phyloP scores from a whole-genome alignment of 2,113 vertebrate genomes.

The Lagopus leucura region DNA sequence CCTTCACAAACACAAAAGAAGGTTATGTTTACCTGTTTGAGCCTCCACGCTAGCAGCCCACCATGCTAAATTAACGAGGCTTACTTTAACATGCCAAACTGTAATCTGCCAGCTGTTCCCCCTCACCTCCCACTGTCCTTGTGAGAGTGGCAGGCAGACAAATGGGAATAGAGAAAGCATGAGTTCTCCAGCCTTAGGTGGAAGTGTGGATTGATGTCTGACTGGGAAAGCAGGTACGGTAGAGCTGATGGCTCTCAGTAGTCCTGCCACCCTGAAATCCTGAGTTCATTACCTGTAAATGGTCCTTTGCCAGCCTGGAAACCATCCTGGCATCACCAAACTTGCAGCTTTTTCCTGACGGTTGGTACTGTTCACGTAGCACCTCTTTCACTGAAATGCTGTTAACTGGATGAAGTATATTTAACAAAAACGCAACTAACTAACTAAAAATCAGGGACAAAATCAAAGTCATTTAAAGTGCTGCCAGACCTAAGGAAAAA shows the following conservation, averaged over 20 bases:
- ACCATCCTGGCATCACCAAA: background rate
- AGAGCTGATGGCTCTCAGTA: background rate
- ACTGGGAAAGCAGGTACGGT: background rate
- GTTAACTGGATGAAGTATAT: background rate
- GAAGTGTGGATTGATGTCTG: background rate
- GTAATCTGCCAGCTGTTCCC: background rate
- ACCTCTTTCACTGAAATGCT: background rate
- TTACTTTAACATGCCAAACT: background rate
- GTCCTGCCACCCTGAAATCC: background rate
- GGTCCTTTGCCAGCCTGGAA: background rate
- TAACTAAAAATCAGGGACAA: too few species aligned
- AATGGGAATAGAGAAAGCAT: background rate
- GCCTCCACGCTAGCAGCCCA: background rate
- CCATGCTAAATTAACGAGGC: background rate
- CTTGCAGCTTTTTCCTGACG: background rate
- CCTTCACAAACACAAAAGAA: background rate
- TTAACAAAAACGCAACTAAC: background rate
- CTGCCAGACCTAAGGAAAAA: too few species aligned
- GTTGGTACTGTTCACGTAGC: background rate
- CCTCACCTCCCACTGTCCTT: background rate
- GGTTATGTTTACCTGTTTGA: background rate
- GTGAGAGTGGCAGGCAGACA: background rate
- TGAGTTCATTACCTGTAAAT: background rate
- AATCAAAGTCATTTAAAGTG: too few species aligned
- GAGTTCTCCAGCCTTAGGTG: background rate